Evolutionary conservation across 2,888 invertebrate species (phyloP), one percentile per base, ranked within the genome.

Genomic region (Julus scanicus): DNA sequence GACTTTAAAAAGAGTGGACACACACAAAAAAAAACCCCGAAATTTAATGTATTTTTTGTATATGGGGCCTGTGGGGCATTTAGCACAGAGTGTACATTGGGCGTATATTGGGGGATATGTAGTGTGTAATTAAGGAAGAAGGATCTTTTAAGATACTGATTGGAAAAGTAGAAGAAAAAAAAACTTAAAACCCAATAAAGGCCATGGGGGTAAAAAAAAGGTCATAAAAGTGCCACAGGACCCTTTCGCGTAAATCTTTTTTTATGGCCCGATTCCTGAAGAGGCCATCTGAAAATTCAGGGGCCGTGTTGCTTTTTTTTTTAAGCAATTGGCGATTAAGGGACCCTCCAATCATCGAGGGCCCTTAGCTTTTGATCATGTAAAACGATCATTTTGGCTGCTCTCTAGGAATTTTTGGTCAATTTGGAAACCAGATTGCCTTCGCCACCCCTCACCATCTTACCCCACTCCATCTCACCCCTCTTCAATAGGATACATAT

Each of bases 361-460:
- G 11, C 84, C 84, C 88, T 84, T 37, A 80, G 49, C 48, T 88
- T 44, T 88, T 88, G 88, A 88, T 88, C 85, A 88, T 88, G 88
- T 83, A n/a, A 57, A 49, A 83, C 87, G 87, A 87, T 87, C 83
- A 87, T 87, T 87, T 87, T 87, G 15, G 39, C 39, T 49, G 39
- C 39, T 49, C 63, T 85, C 17, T 53, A 88, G 88, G 88, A 88
- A 88, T 88, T 88, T 29, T 88, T 85, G 88, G 85, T 88, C 88
- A 88, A 88, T 88, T 88, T 88, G 85, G 88, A 88, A 88, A 88
- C 88, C 85, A 88, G 88, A 88, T 88, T 88, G 88, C 88, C 63
- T 17, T 17, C 63, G 5, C 44, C 44, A 8, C 44, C 44, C 44
- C 44, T 8, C 44, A 9, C 53, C 11, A 17, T 53, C 0, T 53